phyloP scores from a whole-genome alignment of 2,113 vertebrate species.

The Ceyx cyanopectus region DNA sequence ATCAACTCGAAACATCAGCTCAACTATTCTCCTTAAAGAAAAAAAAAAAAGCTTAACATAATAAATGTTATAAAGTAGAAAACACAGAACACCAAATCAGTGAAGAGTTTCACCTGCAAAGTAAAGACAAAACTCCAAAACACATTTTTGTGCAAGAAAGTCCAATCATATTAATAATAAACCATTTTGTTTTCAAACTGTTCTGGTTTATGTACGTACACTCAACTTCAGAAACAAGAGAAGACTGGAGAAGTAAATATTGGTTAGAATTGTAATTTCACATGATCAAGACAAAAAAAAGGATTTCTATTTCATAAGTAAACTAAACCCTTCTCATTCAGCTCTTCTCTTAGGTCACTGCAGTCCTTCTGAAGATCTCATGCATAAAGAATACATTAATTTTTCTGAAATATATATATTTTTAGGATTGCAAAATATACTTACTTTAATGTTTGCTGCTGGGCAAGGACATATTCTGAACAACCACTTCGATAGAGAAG shows the following conservation, averaged over 20 bases:
- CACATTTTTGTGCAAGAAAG: neutral
- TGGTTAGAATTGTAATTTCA: neutral
- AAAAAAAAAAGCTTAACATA: neutral
- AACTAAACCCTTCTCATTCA: neutral
- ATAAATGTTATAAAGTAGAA: neutral
- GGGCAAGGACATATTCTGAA: constrained; percentile 67
- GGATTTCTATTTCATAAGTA: neutral
- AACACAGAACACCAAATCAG: neutral
- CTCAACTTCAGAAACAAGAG: neutral
- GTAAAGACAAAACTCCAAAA: neutral
- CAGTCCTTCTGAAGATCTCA: neutral
- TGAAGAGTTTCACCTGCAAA: neutral
- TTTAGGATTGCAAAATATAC: constrained; percentile 13
- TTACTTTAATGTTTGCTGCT: constrained; percentile 75
- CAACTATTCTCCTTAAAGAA: neutral
- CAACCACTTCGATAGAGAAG: constrained; percentile 72
- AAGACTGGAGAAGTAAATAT: neutral
- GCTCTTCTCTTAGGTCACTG: neutral
- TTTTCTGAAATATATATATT: neutral
- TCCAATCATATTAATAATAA: neutral
- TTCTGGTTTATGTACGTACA: neutral
- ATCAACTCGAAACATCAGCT: neutral
- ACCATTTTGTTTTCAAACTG: neutral
- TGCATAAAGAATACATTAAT: neutral
- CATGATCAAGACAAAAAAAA: neutral